These are phyloP conservation scores for Melipona quadrifasciata DNA, from an alignment of 1,140 invertebrate genomes.

Conservation along the genomic window DNA sequence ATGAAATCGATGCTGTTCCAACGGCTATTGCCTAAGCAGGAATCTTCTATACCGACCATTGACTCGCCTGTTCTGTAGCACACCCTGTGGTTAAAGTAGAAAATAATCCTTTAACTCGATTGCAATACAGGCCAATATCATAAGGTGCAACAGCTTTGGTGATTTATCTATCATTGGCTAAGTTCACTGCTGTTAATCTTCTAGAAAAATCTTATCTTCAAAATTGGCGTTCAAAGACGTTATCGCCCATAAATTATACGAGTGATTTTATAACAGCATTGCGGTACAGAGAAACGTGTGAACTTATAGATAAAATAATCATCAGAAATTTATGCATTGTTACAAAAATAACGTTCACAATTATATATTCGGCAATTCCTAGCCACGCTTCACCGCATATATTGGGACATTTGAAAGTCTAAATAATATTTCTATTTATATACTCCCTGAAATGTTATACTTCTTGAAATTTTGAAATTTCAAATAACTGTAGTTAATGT, in stretches of 20 bases:
- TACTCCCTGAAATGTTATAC: too few relatives aligned
- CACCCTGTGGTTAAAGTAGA: slow-evolving; percentile 5
- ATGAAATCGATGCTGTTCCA: slow-evolving; percentile 10
- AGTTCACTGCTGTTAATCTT: neutral
- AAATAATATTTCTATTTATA: too few relatives aligned
- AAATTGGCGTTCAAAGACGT: neutral
- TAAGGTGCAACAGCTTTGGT: too few relatives aligned
- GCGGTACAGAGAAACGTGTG: neutral
- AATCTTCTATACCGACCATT: slow-evolving; percentile 61
- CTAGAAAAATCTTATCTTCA: neutral
- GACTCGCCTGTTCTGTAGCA: neutral
- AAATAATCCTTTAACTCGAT: neutral
- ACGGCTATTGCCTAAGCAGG: neutral
- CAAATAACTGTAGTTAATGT: neutral
- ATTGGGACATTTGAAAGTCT: neutral
- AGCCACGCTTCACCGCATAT: neutral
- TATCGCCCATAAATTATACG: neutral
- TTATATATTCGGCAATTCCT: neutral
- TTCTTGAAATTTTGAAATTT: neutral
- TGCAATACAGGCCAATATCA: neutral
- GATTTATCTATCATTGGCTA: neutral
- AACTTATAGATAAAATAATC: neutral
- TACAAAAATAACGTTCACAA: neutral
- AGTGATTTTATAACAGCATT: neutral
- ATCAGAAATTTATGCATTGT: neutral